Percentiles rank a stretch among this genome's conserved stretches.
Evolutionary conservation across 2,113 vertebrate species (phyloP).

Genomic region (Taurulus bubalis): DNA sequence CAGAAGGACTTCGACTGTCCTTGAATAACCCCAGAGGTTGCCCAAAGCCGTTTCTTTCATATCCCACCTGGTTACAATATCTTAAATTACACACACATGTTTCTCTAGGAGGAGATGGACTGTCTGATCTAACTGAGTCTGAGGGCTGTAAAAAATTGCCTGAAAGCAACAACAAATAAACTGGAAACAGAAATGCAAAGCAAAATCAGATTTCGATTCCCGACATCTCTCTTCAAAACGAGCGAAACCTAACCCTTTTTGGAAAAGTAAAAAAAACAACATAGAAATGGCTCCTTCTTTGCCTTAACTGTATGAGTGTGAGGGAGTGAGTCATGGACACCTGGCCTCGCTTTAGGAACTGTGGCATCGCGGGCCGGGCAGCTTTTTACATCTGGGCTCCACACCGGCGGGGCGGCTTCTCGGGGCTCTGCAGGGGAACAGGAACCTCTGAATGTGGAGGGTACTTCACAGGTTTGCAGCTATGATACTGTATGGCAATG

Average conservation of each 20-base stretch:
- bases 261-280: neutral
- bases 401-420: slow-evolving; percentile 40
- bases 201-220: neutral
- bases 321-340: no score
- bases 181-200: neutral
- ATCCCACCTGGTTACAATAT: slow-evolving; percentile 9
- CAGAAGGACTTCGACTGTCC: neutral
- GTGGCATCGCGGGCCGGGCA: slow-evolving; percentile 9
- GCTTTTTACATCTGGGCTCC: slow-evolving; percentile 71
- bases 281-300: neutral
- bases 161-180: neutral
- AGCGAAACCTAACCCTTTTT: neutral
- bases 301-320: slow-evolving; percentile 21
- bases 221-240: no score
- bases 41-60: neutral
- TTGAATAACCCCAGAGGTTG: neutral
- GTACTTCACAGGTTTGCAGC: neutral
- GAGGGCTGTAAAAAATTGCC: slow-evolving; percentile 10
- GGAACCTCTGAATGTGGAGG: neutral
- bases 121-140: neutral
- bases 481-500: neutral
- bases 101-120: neutral
- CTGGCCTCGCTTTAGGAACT: slow-evolving; percentile 67
- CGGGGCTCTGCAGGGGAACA: slow-evolving; percentile 31
- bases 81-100: neutral